These are phyloP conservation scores for Leptoteleia sp. DNA, from an alignment of 1,140 invertebrate species.

Conservation along the genomic window DNA sequence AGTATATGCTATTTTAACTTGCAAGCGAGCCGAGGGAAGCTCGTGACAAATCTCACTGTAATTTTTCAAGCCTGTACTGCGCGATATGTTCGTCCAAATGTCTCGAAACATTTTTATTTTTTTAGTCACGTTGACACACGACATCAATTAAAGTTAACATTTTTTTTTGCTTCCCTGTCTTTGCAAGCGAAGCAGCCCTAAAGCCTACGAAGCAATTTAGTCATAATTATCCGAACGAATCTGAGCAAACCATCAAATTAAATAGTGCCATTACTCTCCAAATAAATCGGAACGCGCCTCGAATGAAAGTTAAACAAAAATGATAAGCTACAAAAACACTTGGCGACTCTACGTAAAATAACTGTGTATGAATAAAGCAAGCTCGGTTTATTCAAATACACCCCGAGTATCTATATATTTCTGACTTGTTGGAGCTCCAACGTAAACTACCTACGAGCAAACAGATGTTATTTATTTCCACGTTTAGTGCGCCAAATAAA, in stretches of 20 bases:
- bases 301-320: slow-evolving; percentile 25
- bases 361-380: slow-evolving; percentile 17
- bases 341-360: slow-evolving; percentile 4
- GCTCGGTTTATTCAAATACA: slow-evolving; percentile 14
- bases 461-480: slow-evolving; percentile 22
- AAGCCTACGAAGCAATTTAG: background rate
- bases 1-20: slow-evolving; percentile 30
- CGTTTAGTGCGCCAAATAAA: slow-evolving; percentile 19
- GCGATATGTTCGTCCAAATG: no score
- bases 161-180: background rate
- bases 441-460: slow-evolving; percentile 2
- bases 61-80: slow-evolving; percentile 30
- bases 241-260: slow-evolving; percentile 1
- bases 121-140: background rate
- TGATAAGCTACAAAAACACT: slow-evolving; percentile 17
- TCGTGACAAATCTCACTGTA: slow-evolving; percentile 30
- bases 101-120: slow-evolving; percentile 13
- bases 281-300: slow-evolving; percentile 4
- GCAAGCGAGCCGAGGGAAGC: slow-evolving; percentile 12
- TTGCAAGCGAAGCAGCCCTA: no score
- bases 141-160: slow-evolving; percentile 8
- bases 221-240: slow-evolving; percentile 6
- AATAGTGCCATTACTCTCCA: no score
- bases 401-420: slow-evolving; percentile 3
- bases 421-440: slow-evolving; percentile 20